Evolutionary conservation across 2,113 vertebrate species (phyloP).

Genomic region (Mustela nigripes): DNA sequence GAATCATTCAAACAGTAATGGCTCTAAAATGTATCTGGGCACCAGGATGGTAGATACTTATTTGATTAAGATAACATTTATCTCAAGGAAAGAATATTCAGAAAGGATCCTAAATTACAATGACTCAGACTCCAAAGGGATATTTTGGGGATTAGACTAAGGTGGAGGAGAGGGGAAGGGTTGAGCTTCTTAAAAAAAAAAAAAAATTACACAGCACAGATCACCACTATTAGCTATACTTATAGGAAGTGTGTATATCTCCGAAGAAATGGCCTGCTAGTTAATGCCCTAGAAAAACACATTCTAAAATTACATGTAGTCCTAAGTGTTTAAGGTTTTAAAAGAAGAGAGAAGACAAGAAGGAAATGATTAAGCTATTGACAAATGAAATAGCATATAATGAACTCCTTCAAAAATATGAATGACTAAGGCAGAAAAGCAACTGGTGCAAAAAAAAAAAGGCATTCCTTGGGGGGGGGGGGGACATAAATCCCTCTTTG

Average conservation of each 20-base stretch:
- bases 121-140: background rate
- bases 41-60: background rate
- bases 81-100: background rate
- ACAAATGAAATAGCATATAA: slow-evolving; percentile 44
- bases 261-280: background rate
- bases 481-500: background rate
- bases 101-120: background rate
- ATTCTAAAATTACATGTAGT: background rate
- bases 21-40: background rate
- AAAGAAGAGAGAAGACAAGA: background rate
- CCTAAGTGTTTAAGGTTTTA: background rate
- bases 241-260: background rate
- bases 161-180: background rate
- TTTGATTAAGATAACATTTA: background rate
- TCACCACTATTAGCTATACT: background rate
- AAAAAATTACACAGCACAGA: background rate
- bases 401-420: background rate
- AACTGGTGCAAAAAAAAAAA: background rate
- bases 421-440: background rate
- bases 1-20: background rate
- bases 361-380: background rate
- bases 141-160: background rate
- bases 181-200: background rate
- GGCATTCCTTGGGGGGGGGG: background rate
- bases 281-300: background rate